Conservation (phyloP, 2,888 invertebrate species). For the Belgica antarctica region DNA sequence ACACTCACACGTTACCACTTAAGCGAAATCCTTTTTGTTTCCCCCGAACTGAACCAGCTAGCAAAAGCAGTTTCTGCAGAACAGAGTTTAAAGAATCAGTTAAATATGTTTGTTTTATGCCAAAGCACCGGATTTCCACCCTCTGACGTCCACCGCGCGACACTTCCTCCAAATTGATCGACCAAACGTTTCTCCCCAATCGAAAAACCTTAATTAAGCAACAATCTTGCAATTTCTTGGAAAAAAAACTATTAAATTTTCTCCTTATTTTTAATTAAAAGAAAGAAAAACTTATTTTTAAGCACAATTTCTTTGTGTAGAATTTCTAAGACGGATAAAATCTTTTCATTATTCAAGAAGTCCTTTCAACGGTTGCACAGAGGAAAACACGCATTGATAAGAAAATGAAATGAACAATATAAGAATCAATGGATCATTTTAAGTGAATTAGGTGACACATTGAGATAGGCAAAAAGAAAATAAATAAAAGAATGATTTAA, state of each 20-base stretch:
- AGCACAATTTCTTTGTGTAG: background rate
- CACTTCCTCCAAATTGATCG: background rate
- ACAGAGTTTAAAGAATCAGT: too few species aligned
- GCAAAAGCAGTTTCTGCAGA: too few species aligned
- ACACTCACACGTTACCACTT: constrained; percentile 16
- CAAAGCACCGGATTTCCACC: background rate
- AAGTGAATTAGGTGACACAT: constrained; percentile 27
- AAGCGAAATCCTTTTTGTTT: background rate
- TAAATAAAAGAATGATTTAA: constrained; percentile 42
- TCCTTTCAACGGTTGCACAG: background rate
- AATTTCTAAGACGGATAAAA: background rate
- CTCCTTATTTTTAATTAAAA: background rate
- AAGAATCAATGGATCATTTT: constrained; percentile 35
- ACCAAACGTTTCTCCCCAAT: too few species aligned
- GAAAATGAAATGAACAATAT: constrained; percentile 28
- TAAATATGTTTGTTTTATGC: constrained; percentile 21
- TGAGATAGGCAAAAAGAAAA: constrained; percentile 39
- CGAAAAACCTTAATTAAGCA: background rate
- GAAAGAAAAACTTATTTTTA: background rate
- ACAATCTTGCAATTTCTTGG: background rate
- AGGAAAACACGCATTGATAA: constrained; percentile 1
- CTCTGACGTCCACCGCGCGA: background rate
- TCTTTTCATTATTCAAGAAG: background rate
- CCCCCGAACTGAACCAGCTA: too few species aligned
- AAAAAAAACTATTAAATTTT: background rate